phyloP scores from a whole-genome alignment of 2,797 vertebrate genomes.

The Alectoris magna region DNA sequence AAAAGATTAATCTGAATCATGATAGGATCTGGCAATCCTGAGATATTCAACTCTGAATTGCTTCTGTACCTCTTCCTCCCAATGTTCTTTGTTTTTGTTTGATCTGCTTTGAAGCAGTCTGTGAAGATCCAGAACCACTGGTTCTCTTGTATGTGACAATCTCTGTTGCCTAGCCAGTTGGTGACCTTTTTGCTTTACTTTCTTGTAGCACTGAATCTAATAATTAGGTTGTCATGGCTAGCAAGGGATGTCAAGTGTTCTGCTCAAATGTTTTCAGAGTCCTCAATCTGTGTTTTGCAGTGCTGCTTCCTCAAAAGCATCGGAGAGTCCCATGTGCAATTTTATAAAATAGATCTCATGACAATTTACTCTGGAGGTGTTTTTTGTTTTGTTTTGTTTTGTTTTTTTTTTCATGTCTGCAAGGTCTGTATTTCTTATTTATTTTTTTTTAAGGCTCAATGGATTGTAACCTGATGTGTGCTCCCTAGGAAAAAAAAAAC shows the following conservation, averaged over 20 bases:
- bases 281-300: background rate
- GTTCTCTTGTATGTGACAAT: conserved; percentile 49
- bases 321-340: background rate
- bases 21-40: background rate
- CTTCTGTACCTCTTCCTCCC: background rate
- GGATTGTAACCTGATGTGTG: background rate
- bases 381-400: background rate
- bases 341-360: background rate
- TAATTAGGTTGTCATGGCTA: background rate
- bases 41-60: background rate
- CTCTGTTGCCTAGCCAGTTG: conserved; percentile 19
- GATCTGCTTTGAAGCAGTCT: conserved; percentile 48
- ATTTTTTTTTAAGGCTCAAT: background rate
- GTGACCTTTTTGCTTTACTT: background rate
- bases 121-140: conserved; percentile 24
- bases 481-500: background rate
- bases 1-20: background rate
- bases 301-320: background rate
- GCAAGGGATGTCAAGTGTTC: background rate
- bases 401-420: background rate
- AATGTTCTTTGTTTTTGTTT: background rate
- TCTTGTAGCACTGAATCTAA: background rate
- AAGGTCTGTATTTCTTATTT: background rate
- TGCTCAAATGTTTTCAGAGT: background rate
- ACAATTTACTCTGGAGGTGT: background rate